Conservation (phyloP, 2,888 invertebrate species). For the Catocala sponsa region DNA sequence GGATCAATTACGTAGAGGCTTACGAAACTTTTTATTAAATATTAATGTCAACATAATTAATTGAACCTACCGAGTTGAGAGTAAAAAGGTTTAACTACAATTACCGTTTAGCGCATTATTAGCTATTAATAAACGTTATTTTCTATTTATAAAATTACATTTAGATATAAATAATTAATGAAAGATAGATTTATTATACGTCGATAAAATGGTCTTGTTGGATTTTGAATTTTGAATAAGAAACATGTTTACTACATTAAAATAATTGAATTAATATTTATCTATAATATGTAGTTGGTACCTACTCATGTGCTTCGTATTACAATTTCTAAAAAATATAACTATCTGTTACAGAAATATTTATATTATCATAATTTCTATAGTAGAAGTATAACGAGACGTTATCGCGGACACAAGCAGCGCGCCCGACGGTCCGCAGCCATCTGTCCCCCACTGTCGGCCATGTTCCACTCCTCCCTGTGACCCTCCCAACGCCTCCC, state of each 20-base stretch:
- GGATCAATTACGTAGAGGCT: conserved; percentile 1
- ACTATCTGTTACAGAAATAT: no score
- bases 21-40: background rate
- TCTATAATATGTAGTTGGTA: no score
- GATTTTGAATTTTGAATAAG: background rate
- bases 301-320: no score
- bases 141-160: no score
- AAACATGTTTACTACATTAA: no score
- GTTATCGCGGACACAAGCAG: conserved; percentile 56
- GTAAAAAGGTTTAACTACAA: background rate
- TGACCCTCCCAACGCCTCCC: conserved; percentile 84
- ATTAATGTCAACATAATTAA: conserved; percentile 3
- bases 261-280: no score
- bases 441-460: conserved; percentile 82
- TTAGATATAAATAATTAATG: no score
- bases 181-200: no score
- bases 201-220: background rate
- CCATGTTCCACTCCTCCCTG: conserved; percentile 84
- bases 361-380: no score
- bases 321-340: no score
- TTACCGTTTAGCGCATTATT: conserved; percentile 2
- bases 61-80: background rate
- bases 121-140: no score
- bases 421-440: conserved; percentile 66
- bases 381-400: conserved; percentile 6